A percentile compares a stretch with the other conserved stretches of the same genome.
Conservation (phyloP, 2,888 invertebrate species). For the Capitulum mitella region DNA sequence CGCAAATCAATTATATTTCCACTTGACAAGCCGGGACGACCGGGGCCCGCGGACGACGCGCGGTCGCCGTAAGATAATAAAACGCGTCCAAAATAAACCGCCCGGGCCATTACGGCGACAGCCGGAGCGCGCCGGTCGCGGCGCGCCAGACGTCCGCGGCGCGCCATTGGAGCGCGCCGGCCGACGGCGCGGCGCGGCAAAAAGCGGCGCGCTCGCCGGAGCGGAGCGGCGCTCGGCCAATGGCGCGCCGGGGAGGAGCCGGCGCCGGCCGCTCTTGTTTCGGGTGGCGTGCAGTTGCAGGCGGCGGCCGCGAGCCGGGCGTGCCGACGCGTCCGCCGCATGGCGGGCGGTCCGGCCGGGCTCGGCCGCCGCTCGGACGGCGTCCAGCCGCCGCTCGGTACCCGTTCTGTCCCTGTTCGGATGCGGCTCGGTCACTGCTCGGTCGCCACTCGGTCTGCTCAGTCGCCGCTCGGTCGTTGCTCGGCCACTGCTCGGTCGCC, state of each 20-base stretch:
- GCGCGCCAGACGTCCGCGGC: background rate
- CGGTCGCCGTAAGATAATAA: background rate
- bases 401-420: too few relatives aligned
- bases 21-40: background rate
- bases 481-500: too few relatives aligned
- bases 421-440: too few relatives aligned
- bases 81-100: background rate
- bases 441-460: too few relatives aligned
- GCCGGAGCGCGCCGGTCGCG: background rate
- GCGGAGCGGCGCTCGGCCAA: slow-evolving; percentile 9
- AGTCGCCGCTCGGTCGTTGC: too few relatives aligned
- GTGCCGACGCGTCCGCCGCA: too few relatives aligned
- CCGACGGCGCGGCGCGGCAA: background rate
- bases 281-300: background rate
- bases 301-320: too few relatives aligned
- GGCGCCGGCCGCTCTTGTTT: background rate
- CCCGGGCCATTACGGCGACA: background rate
- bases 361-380: too few relatives aligned
- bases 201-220: background rate
- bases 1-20: slow-evolving; percentile 1
- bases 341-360: too few relatives aligned
- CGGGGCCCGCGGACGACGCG: background rate
- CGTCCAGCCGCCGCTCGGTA: too few relatives aligned
- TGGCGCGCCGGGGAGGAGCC: background rate
- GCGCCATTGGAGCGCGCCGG: slow-evolving; percentile 10